phyloP scores from a whole-genome alignment of 2,113 vertebrate species.

The Burhinus bistriatus region DNA sequence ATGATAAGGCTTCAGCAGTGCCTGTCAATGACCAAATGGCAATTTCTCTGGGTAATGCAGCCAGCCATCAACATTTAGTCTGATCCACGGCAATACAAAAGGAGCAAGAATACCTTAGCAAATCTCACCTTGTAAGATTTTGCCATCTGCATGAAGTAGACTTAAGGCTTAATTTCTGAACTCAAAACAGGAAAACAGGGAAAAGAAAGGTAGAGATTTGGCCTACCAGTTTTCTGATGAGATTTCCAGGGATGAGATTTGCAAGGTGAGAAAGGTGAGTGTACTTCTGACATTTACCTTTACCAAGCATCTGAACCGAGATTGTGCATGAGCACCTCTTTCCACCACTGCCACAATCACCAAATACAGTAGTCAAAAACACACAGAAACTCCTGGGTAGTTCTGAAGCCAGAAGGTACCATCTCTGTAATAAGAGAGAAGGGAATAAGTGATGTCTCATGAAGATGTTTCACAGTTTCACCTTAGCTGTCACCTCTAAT shows the following conservation, averaged over 20 bases:
- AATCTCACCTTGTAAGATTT: background rate
- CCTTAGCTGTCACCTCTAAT: background rate
- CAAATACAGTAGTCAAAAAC: background rate
- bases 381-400: background rate
- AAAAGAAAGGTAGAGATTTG: background rate
- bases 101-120: background rate
- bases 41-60: background rate
- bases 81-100: background rate
- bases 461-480: background rate
- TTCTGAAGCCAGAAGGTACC: background rate
- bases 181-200: background rate
- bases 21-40: slow-evolving; percentile 11
- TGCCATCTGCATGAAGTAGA: background rate
- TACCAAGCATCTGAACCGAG: background rate
- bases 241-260: background rate
- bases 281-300: background rate
- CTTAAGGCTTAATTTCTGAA: background rate
- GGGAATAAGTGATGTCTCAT: background rate
- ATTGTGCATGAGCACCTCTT: background rate
- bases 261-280: background rate
- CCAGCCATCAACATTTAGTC: background rate
- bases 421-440: background rate
- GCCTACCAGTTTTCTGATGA: background rate
- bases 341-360: fast-evolving
- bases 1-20: background rate